Conservation (phyloP, 1,140 invertebrate genomes). For the Caenorhabditis remanei region DNA sequence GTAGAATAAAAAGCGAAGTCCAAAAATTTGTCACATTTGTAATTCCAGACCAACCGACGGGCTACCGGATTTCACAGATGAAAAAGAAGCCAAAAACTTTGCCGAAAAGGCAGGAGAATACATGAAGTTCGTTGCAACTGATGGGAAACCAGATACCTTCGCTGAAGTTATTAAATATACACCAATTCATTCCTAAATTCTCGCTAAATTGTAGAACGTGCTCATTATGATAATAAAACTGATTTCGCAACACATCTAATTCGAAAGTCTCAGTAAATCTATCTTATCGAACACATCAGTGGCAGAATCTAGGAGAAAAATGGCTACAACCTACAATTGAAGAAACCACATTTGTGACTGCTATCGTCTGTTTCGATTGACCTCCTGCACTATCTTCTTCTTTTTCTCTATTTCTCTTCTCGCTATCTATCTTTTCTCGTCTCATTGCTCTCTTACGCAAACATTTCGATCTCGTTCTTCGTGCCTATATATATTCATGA, state of each 20-base stretch:
- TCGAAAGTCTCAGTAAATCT: neutral
- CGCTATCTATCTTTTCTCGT: neutral
- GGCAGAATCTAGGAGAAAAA: neutral
- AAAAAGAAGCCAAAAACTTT: slow-evolving; percentile 18
- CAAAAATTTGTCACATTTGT: too few relatives aligned
- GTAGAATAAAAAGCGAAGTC: neutral
- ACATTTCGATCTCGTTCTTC: slow-evolving; percentile 8
- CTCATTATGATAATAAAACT: neutral
- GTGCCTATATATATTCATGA: slow-evolving; percentile 9
- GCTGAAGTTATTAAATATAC: slow-evolving; percentile 45
- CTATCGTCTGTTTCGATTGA: neutral
- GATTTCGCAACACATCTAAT: neutral
- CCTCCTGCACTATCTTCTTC: neutral
- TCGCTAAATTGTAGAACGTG: neutral
- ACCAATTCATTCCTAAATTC: slow-evolving; percentile 11
- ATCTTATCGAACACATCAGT: neutral
- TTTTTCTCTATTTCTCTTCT: slow-evolving; percentile 18
- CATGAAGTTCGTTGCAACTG: slow-evolving; percentile 7
- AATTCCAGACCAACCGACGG: slow-evolving; percentile 27
- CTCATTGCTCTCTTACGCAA: slow-evolving; percentile 16
- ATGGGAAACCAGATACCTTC: slow-evolving; percentile 39
- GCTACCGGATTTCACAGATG: slow-evolving; percentile 38
- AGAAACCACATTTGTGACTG: slow-evolving; percentile 45
- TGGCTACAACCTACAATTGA: slow-evolving; percentile 25
- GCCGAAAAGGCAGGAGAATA: neutral